Evolutionary conservation across 2,113 vertebrate genomes (phyloP), one percentile per base, ranked within the genome.

Genomic region (Scomber scombrus): DNA sequence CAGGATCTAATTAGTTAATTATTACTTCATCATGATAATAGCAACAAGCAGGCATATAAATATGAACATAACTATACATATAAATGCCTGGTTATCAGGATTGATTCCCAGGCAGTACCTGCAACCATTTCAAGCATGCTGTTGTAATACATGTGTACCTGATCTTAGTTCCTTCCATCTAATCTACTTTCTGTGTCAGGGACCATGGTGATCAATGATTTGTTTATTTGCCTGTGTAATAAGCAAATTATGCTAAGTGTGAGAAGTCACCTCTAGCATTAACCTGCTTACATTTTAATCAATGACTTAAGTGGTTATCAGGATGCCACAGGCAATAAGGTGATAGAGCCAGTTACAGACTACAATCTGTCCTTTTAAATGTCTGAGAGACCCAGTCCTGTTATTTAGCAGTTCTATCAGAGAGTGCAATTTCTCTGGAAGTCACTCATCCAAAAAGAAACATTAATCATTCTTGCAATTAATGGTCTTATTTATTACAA

Each of bases 151-250:
- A 78, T 72, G 21, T 87, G 62, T 81, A 86, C 58, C 58, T 81
- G 73, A 85, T 85, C 65, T 49, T 34, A 15, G 68, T 81, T 81
- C 61, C 54, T 85, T 75, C 71, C 70, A 62, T 88, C 71, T 88
- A 81, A 92, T 91, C 85, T 90, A 70, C 65, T 82, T 85, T 71
- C 73, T 81, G 19, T 75, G 81, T 85, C 82, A 79, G 71, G 71
- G 60, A 80, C 69, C 68, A 69, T 63, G 57, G 73, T 92, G 89
- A 94, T 94, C 91, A 91, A 93, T 94, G 90, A 72, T 88, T 89
- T 91, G 88, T 92, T 94, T 91, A 92, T 93, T 93, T 94, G 90
- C 75, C 89, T 93, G 90, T 89, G 90, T 91, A 93, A 93, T 93
- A 92, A 91, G 89, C 78, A 88, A 77, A 89, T 93, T 90, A 93